Evolutionary conservation across 2,113 vertebrate species (phyloP), one percentile per base, ranked within the genome.

Genomic region (Phaethon lepturus): DNA sequence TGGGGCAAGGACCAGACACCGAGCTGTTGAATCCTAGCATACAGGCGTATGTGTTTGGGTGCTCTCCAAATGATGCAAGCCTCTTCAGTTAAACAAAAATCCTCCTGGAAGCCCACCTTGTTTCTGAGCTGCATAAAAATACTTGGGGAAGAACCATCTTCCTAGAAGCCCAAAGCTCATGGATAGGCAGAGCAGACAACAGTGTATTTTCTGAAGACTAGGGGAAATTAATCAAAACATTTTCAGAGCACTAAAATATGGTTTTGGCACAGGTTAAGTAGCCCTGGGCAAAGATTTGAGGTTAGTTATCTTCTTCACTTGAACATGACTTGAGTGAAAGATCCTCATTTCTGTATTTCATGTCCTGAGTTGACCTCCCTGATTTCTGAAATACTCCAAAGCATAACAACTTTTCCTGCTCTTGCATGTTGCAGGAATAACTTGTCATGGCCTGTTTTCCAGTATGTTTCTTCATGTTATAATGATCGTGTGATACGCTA

Each of bases 361-460:
- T 86, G 91, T 89, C 95, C 95, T 85, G 69, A 84, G 42, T 26
- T 95, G 91, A 95, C 94, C 95, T 89, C 53, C 49, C 11, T 3
- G 6, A 40, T 66, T 88, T 91, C 53, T 95, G 69, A 95, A 56
- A 44, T 85, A 55, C 20, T 91, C 77, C 50, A 66, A 72, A 95
- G 58, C 6, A 5, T 42, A 95, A 75, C 8, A 69, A 75, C 35
- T 58, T 93, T 89, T 87, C 80, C n/a, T 89, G 95, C 58, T 71
- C 35, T 23, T 87, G 66, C 84, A 64, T 40, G 93, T 76, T 95
- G 50, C n/a, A 84, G 64, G 45, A 62, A 29, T 73, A 94, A 93
- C 91, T 86, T 95, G 93, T 69, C 45, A 47, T 50, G 66, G 63
- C 80, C 73, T 87, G 94, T 80, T 85, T 93, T 31, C 42, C 50